Evolutionary conservation across 2,888 invertebrate genomes (phyloP), one percentile per base, ranked within the genome.

Genomic region (Cheilosia soror): DNA sequence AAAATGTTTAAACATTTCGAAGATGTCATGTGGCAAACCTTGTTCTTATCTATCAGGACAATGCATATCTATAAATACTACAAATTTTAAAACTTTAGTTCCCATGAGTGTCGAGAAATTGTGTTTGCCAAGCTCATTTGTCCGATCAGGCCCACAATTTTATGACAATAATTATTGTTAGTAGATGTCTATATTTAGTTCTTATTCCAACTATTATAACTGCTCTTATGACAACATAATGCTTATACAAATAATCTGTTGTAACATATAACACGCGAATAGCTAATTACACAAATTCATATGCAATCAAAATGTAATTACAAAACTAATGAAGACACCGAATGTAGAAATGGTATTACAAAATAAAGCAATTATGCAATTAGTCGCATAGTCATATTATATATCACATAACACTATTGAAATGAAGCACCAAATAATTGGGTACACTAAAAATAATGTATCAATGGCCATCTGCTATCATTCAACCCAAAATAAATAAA

Each of bases 271-370:
- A 37, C 77, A 77, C 77, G 77, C 77, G 27, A 77, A 55, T 47
- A 7, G 27, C 27, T 29, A 51, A 69, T 77, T 29, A 69, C 51
- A 40, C 40, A 66, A 66, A 58, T 49, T 40, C 42, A 40, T 29
- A 20, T 9, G 9, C 71, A 71, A 78, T 78, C 78, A 78, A 78
- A 78, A 71, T 57, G 57, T 49, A 47, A 66, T 76, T 76, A 78
- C 33, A 62, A 63, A 49, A 55, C 65, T 69, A 40, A 71, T 71
- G 69, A 57, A 57, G 69, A 65, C 49, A 71, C 27, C 33, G 40
- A 29, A 20, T 9, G 9, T n/a, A 6, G 4, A 20, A 58, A 49
- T 49, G 33, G 7, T 58, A 25, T 6, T 11, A 65, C 65, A 42
- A 57, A 63, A 78, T 78, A 20, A 62, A 78, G 62, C 37, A 57